These are phyloP conservation scores for Silvanus unidentatus DNA, from an alignment of 2,888 invertebrate genomes.

Conservation along the genomic window DNA sequence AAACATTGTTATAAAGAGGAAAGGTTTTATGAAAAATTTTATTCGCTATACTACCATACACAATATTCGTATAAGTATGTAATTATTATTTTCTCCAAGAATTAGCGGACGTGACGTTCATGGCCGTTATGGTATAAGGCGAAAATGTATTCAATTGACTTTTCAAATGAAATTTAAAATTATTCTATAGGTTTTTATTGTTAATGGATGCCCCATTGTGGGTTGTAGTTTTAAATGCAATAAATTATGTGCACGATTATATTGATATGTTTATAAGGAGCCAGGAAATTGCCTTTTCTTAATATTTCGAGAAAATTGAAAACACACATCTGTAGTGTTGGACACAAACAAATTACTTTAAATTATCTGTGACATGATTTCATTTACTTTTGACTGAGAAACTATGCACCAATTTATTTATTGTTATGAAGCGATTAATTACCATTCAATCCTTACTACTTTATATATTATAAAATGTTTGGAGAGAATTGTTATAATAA, in stretches of 20 bases:
- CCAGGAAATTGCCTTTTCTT: background rate
- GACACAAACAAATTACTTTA: slow-evolving; percentile 38
- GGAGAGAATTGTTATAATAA: too few species aligned
- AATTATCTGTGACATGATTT: slow-evolving; percentile 44
- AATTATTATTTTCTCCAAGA: slow-evolving; percentile 2
- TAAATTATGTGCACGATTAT: too few species aligned
- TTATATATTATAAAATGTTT: too few species aligned
- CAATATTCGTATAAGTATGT: too few species aligned
- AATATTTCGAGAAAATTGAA: background rate
- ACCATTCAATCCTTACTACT: too few species aligned
- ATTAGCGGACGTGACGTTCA: slow-evolving; percentile 1
- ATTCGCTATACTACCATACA: too few species aligned
- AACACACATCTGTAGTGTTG: background rate
- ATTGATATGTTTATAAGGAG: too few species aligned
- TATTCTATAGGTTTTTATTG: background rate
- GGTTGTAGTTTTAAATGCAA: background rate
- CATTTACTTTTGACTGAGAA: slow-evolving; percentile 27
- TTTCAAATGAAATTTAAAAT: background rate
- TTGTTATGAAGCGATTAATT: background rate
- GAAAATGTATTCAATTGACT: background rate
- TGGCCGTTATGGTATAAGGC: slow-evolving; percentile 1
- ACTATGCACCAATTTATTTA: slow-evolving; percentile 1
- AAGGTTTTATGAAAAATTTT: too few species aligned
- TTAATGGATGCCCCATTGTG: slow-evolving; percentile 1
- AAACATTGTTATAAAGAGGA: too few species aligned